Percentiles rank a stretch among this genome's conserved stretches.
phyloP scores from a whole-genome alignment of 2,113 vertebrate genomes.

The Pseudorectes ferrugineus region DNA sequence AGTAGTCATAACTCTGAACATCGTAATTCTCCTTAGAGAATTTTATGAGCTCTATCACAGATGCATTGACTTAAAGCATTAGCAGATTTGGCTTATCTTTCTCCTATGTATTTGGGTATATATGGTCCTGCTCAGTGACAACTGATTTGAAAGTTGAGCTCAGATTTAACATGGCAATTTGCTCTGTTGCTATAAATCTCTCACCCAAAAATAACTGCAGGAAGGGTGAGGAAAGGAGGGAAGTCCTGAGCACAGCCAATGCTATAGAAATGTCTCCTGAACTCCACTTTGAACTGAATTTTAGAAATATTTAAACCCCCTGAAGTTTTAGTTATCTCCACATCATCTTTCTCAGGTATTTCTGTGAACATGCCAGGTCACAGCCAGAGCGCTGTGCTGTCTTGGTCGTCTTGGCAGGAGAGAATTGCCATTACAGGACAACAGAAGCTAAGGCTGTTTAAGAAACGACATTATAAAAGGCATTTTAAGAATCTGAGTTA shows the following conservation, averaged over 20 bases:
- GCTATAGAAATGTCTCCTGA: not conserved
- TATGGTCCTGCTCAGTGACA: not conserved
- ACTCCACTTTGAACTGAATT: not conserved
- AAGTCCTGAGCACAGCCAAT: not conserved
- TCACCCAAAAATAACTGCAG: not conserved
- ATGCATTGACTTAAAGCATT: slow-evolving; percentile 4
- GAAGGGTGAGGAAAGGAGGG: not conserved
- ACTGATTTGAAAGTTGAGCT: not conserved
- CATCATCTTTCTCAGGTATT: not conserved
- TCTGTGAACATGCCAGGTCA: not conserved
- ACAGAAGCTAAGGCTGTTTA: not conserved
- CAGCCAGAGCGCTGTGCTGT: fast-evolving
- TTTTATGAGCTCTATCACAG: slow-evolving; percentile 34
- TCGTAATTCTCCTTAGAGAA: not conserved
- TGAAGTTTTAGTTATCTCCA: not conserved
- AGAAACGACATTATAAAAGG: not conserved
- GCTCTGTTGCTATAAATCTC: not conserved
- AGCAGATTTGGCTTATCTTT: slow-evolving; percentile 6
- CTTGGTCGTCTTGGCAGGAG: not conserved
- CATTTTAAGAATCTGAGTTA: slow-evolving; percentile 15
- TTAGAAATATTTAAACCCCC: not conserved
- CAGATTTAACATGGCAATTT: slow-evolving; percentile 5
- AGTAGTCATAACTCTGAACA: not conserved
- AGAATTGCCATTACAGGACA: not conserved
- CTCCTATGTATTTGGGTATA: not conserved